Evolutionary conservation across 2,888 invertebrate species (phyloP), one percentile per base, ranked within the genome.

Genomic region (Poecilus cupreus): DNA sequence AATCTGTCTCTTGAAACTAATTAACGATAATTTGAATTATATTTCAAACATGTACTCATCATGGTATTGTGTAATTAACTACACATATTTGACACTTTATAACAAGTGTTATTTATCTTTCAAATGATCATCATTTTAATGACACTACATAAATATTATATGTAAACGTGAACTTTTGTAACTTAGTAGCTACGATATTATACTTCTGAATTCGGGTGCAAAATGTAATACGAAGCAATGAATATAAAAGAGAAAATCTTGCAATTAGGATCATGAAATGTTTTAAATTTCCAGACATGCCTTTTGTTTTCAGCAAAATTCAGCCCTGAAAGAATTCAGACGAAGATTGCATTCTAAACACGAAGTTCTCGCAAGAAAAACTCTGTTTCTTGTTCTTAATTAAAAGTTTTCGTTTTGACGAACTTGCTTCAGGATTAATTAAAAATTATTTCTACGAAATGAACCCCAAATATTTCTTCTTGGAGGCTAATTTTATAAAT

Each of bases 321-420:
- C 64, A 18, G 13, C 26, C 20, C 37, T 68, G 64, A 68, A 60
- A 60, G 13, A 2, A 60, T 11, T 68, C 37, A 37, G 5, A 18
- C 26, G 32, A 26, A 13, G 4, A 18, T 32, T 68, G 32, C 64
- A 68, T 68, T 68, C 16, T 37, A 68, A 68, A 18, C 18, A 37
- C 16, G 4, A 68, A 68, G 10, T 68, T 68, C 26, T 18, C 22
- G 11, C 5, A n/a, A 32, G 18, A 32, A 18, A 37, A 37, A 0
- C 11, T 18, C 8, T 37, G 18, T 37, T 32, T 68, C 18, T 68
- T 68, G 37, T 26, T 70, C 39, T 70, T 70, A 70, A 70, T 70
- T 70, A 70, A 70, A 70, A 70, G n/a, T 43, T 70, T 70, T 16
- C 43, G 39, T 37, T 64, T 64, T 32, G 37, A 64, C 37, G 37